Conservation (phyloP, 2,797 vertebrate species). For the Sebastes minor region DNA sequence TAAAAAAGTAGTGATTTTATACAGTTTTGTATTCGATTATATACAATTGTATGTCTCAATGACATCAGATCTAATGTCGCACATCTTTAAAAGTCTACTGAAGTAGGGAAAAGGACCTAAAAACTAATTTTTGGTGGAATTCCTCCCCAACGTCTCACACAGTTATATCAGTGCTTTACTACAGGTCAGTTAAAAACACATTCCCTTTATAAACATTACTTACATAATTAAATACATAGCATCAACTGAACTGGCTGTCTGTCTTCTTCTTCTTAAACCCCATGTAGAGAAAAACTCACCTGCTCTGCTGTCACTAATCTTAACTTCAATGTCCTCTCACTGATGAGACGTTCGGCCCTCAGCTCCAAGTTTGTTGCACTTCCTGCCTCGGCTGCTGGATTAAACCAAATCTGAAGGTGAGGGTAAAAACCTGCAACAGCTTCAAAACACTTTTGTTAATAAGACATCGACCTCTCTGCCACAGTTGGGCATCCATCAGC, state of each 20-base stretch:
- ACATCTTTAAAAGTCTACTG: background rate
- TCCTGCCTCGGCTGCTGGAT: conserved; percentile 3
- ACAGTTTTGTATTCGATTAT: background rate
- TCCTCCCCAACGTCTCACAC: conserved; percentile 36
- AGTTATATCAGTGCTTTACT: conserved; percentile 69
- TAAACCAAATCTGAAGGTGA: background rate
- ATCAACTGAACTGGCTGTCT: conserved; percentile 25
- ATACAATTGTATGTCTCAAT: background rate
- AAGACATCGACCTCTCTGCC: background rate
- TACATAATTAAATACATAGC: conserved; percentile 61
- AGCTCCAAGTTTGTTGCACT: background rate
- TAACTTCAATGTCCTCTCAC: conserved; percentile 52
- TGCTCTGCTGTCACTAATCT: conserved; percentile 12
- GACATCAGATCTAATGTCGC: background rate
- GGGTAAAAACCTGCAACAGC: background rate
- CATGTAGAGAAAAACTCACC: conserved; percentile 8
- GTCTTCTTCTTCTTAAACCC: conserved; percentile 8
- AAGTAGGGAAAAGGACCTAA: conserved; percentile 20
- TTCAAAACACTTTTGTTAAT: background rate
- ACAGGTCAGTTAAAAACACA: conserved; percentile 65
- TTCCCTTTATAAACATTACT: conserved; percentile 76
- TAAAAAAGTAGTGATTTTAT: background rate
- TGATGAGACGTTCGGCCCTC: background rate
- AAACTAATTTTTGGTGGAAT: conserved; percentile 26
- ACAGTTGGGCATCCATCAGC: background rate